A percentile compares a stretch with the other conserved stretches of the same genome.
Evolutionary conservation across 2,888 invertebrate genomes (phyloP).

Genomic region (Siphonodentalium dalli): DNA sequence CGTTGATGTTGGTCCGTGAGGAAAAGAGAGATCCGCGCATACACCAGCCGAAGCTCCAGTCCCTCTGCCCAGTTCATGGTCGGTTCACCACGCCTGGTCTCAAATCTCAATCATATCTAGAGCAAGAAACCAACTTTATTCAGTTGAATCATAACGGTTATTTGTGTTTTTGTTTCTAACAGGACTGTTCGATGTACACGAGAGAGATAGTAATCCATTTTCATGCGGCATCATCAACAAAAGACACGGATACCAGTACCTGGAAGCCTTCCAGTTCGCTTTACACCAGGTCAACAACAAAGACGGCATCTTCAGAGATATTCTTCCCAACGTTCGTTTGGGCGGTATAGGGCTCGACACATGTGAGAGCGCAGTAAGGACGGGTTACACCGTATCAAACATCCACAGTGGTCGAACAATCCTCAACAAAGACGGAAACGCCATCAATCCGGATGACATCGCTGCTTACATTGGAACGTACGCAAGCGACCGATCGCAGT

Average conservation of each 20-base stretch:
- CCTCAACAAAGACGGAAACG: conserved; percentile 35
- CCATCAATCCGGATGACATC: conserved; percentile 44
- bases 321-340: conserved; percentile 45
- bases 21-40: no score
- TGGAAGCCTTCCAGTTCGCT: conserved; percentile 60
- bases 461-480: conserved; percentile 52
- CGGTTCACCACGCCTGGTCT: no score
- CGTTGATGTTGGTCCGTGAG: no score
- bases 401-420: conserved; percentile 46
- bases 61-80: no score
- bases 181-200: conserved; percentile 61
- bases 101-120: no score
- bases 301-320: conserved; percentile 47
- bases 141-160: no score
- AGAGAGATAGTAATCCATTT: conserved; percentile 41
- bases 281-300: conserved; percentile 52
- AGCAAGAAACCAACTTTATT: no score
- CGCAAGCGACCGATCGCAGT: conserved; percentile 44
- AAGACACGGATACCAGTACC: conserved; percentile 53
- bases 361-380: conserved; percentile 49
- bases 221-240: conserved; percentile 54
- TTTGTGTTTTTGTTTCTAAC: no score
- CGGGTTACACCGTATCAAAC: conserved; percentile 57
- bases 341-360: conserved; percentile 57
- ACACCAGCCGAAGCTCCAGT: no score